Evolutionary conservation across 1,140 invertebrate species (phyloP).

Genomic region (Sipha flava): DNA sequence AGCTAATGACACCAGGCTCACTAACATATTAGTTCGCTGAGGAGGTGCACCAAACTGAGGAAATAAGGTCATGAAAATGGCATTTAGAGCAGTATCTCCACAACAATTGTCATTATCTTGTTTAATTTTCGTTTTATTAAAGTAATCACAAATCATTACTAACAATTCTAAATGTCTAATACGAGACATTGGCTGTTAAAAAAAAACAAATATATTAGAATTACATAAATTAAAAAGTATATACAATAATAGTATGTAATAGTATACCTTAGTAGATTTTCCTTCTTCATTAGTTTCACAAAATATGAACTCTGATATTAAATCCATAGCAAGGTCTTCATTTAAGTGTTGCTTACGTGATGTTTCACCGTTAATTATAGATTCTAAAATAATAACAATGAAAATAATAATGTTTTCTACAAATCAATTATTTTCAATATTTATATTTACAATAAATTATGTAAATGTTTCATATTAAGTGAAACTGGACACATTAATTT

Average conservation of each 20-base stretch:
- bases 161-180: not conserved
- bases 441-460: not conserved
- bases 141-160: slow-evolving; percentile 22
- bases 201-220: not conserved
- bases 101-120: slow-evolving; percentile 42
- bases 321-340: slow-evolving; percentile 57
- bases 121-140: slow-evolving; percentile 20
- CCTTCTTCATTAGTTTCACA: slow-evolving; percentile 62
- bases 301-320: slow-evolving; percentile 75
- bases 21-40: slow-evolving; percentile 59
- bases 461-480: no score
- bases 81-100: slow-evolving; percentile 65
- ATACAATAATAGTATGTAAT: not conserved
- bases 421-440: no score
- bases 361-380: slow-evolving; percentile 38
- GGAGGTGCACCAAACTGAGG: slow-evolving; percentile 52
- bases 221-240: not conserved
- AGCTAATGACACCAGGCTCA: slow-evolving; percentile 66
- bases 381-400: slow-evolving; percentile 35
- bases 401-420: not conserved
- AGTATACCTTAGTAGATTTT: slow-evolving; percentile 38
- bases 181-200: slow-evolving; percentile 8
- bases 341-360: slow-evolving; percentile 47
- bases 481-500: no score
- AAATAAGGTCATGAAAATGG: slow-evolving; percentile 69